Evolutionary conservation across 2,797 vertebrate species (phyloP).

Genomic region (Helarctos malayanus): DNA sequence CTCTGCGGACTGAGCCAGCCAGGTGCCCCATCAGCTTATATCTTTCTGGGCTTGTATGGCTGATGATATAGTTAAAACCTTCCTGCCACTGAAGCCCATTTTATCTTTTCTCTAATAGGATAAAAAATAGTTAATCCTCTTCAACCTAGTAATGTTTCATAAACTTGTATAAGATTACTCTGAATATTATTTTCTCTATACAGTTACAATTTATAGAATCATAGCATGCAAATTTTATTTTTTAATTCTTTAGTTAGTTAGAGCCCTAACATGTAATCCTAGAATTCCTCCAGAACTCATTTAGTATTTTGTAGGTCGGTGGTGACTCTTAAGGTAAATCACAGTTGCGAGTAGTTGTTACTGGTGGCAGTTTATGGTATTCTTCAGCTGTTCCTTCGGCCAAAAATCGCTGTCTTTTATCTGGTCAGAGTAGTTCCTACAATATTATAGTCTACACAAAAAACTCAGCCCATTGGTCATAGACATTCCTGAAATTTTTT

Average conservation of each 20-base stretch:
- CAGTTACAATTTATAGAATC: slow-evolving; percentile 27
- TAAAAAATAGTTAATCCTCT: slow-evolving; percentile 1
- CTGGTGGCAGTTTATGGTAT: neutral
- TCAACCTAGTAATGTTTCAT: neutral
- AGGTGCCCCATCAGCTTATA: neutral
- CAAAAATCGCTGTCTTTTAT: neutral
- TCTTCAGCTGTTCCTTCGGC: slow-evolving; percentile 9
- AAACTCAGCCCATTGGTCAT: neutral
- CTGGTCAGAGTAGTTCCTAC: neutral
- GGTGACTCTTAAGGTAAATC: neutral
- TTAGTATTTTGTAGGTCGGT: neutral
- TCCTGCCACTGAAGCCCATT: neutral
- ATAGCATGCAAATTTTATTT: neutral
- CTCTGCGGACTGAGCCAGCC: neutral
- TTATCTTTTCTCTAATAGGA: neutral
- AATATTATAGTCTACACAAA: neutral
- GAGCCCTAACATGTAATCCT: neutral
- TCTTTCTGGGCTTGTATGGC: slow-evolving; percentile 34
- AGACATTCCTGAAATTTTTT: neutral
- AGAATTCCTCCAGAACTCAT: neutral
- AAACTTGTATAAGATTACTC: neutral
- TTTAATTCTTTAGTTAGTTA: neutral
- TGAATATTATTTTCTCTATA: slow-evolving; percentile 3
- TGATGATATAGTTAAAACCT: neutral
- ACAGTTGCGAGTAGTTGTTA: neutral